Base-by-base conservation (phyloP, 2,888 invertebrate genomes). In the Homarus gammarus region DNA sequence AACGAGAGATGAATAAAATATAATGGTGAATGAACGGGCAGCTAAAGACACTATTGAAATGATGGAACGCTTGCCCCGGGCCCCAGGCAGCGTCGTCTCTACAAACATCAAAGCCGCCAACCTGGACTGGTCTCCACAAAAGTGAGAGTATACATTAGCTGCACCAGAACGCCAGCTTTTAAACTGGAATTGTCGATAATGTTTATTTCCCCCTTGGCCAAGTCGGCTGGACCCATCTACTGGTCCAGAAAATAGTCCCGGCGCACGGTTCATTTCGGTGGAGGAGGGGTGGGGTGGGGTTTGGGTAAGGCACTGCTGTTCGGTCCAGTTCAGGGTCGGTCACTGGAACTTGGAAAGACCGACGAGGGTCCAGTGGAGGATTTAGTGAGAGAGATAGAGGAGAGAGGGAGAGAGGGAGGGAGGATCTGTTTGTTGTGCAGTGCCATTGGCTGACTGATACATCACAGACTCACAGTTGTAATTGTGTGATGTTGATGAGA, bases 121-220 rank as follows among this genome's bases (percentile, higher is more conserved):
- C n/a, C 61, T n/a, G 3, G 61, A 10, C 36, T 22, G n/a, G 33
- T 27, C 0, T 61, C 33, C 38, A 61, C 61, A 79, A 79, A 79
- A 79, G 61, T 79, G 61, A 38, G 6, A n/a, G 36, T 56, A 36
- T 61, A 79, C 61, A 79, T 79, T 79, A 79, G 61, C 44, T 49
- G 18, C 22, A 12, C 73, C 84, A 61, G 61, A 73, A 73, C 84
- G 84, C 61, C 36, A 38, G 75, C 84, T 84, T 84, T 84, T 84
- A 84, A 56, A 84, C 75, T 40, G 56, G 40, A 75, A 75, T 75
- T 84, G 84, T 84, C 84, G 73, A 75, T 84, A 84, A 22, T 75
- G 75, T 73, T 61, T 84, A 84, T 84, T 61, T 84, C 73, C 64
- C 82, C 36, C 84, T 75, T 64, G 64, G 64, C 77, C 61, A 44